These are phyloP conservation scores for Uria aalge DNA, from an alignment of 2,113 vertebrate species.

Conservation along the genomic window DNA sequence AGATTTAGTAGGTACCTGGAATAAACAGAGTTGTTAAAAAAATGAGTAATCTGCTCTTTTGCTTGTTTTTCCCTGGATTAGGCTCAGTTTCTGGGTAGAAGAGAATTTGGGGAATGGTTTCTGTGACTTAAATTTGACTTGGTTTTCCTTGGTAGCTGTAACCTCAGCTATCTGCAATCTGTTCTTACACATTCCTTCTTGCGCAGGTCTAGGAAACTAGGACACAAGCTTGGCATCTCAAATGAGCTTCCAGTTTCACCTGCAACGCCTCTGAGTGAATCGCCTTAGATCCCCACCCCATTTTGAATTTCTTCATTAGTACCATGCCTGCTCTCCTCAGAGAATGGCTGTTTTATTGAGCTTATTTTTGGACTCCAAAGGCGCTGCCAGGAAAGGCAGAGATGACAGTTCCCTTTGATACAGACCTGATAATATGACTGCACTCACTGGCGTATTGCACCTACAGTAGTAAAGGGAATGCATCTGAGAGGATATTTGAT, in stretches of 20 bases:
- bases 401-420: background rate
- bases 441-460: background rate
- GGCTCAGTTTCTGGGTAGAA: background rate
- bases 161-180: background rate
- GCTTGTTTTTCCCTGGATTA: background rate
- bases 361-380: slow-evolving; percentile 8
- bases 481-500: background rate
- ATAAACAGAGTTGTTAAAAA: background rate
- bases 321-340: background rate
- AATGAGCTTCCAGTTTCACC: background rate
- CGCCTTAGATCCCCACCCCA: background rate
- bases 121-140: background rate
- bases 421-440: background rate
- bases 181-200: background rate
- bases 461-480: background rate
- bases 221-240: background rate
- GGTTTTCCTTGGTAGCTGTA: background rate
- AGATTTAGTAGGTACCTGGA: background rate
- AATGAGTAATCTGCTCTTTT: background rate
- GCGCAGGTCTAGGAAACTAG: background rate
- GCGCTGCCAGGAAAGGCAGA: background rate
- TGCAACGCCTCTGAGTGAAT: background rate
- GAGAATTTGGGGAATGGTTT: background rate
- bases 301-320: background rate
- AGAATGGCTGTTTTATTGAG: background rate